phyloP scores from a whole-genome alignment of 2,888 invertebrate genomes.

The Drosophila pegasa region DNA sequence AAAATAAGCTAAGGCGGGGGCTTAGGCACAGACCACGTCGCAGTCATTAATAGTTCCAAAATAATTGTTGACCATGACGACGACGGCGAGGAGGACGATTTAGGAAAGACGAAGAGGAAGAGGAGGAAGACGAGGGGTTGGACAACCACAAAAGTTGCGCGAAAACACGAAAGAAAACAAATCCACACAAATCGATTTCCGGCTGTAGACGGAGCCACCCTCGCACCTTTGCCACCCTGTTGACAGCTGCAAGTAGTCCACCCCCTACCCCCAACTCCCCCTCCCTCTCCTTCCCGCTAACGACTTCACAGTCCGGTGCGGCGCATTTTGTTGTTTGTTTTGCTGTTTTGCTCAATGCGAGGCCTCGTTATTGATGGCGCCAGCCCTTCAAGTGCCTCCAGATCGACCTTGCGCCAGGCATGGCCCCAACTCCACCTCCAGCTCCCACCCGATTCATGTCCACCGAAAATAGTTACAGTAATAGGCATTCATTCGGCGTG shows the following conservation, averaged over 20 bases:
- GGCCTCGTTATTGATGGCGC: slow-evolving; percentile 71
- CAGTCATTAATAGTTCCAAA: slow-evolving; percentile 75
- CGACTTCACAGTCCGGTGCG: slow-evolving; percentile 60
- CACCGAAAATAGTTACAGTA: slow-evolving; percentile 49
- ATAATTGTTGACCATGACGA: slow-evolving; percentile 77
- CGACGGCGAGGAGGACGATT: not conserved
- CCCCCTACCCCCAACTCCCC: slow-evolving; percentile 5
- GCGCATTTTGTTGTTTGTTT: slow-evolving; percentile 67
- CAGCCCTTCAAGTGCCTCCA: slow-evolving; percentile 55
- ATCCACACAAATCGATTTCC: slow-evolving; percentile 80
- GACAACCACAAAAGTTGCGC: slow-evolving; percentile 52
- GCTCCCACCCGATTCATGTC: not conserved
- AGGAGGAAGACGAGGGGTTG: not conserved
- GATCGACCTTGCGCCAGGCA: slow-evolving; percentile 67
- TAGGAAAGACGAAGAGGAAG: not conserved
- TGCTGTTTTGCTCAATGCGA: slow-evolving; percentile 67
- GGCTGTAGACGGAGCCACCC: slow-evolving; percentile 41
- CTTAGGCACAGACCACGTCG: slow-evolving; percentile 44
- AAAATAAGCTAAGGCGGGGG: slow-evolving; percentile 18
- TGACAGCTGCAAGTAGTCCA: slow-evolving; percentile 71
- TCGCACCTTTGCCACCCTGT: slow-evolving; percentile 49
- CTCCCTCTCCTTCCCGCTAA: slow-evolving; percentile 27
- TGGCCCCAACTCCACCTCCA: not conserved
- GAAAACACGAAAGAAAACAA: slow-evolving; percentile 71
- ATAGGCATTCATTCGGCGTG: slow-evolving; percentile 72